Conservation (phyloP, 92 coral and sea anemone species). For the Palythoa grandis region DNA sequence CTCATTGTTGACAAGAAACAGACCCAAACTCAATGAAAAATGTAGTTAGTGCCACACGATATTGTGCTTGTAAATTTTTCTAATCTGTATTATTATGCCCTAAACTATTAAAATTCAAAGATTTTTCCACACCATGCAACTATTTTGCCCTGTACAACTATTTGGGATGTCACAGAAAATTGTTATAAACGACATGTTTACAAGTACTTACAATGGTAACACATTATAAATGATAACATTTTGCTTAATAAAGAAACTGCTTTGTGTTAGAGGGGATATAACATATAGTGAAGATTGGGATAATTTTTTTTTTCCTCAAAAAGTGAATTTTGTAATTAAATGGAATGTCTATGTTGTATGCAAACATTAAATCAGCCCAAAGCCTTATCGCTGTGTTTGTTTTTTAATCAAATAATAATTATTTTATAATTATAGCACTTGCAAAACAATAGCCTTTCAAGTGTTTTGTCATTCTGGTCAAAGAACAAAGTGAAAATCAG, state of each 20-base stretch:
- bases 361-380: not conserved
- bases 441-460: not conserved
- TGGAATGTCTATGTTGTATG: constrained; percentile 4
- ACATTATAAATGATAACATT: not conserved
- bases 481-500: not conserved
- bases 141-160: not conserved
- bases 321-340: not conserved
- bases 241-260: not conserved
- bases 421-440: not conserved
- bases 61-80: no score
- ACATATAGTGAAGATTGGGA: not conserved
- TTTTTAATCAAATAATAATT: not conserved
- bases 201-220: not conserved
- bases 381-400: not conserved
- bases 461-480: not conserved
- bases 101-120: not conserved
- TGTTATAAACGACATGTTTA: not conserved
- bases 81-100: not conserved
- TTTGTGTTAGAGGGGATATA: constrained; percentile 7
- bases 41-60: no score
- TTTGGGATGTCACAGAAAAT: not conserved
- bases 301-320: not conserved
- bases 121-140: not conserved
- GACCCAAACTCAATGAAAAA: no score
- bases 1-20: no score